These are phyloP conservation scores for Hapalemur alaotrensis DNA, from an alignment of 2,797 vertebrate genomes.

Conservation along the genomic window DNA sequence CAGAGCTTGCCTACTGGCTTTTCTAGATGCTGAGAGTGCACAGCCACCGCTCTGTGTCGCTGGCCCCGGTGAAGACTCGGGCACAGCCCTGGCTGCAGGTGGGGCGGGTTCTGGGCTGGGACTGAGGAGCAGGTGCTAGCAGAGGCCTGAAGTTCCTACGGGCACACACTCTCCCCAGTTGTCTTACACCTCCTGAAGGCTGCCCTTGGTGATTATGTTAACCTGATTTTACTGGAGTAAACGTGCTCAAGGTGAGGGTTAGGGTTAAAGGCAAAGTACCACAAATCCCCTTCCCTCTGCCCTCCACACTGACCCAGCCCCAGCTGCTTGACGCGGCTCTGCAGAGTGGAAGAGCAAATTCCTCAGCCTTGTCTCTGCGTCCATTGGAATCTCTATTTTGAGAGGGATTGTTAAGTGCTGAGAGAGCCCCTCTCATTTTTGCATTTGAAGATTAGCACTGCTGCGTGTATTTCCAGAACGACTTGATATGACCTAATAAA, in stretches of 20 bases:
- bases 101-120: not conserved
- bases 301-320: too few species aligned
- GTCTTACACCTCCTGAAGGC: not conserved
- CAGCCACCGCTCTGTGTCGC: not conserved
- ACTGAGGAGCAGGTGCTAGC: not conserved
- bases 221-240: not conserved
- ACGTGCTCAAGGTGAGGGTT: not conserved
- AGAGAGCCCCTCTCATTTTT: not conserved
- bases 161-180: not conserved
- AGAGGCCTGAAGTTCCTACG: not conserved
- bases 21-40: not conserved
- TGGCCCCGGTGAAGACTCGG: fast-evolving
- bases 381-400: not conserved
- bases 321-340: too few species aligned
- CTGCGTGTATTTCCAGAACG: fast-evolving
- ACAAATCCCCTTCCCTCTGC: not conserved
- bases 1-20: not conserved
- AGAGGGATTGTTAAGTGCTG: not conserved
- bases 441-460: not conserved
- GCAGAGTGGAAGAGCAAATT: not conserved
- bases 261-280: not conserved
- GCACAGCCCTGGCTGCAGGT: not conserved
- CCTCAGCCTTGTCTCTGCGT: not conserved
- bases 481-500: not conserved
- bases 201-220: not conserved